Percentiles rank a stretch among this genome's conserved stretches.
Evolutionary conservation across 2,797 vertebrate genomes (phyloP).

Genomic region (Carcharodon carcharias): DNA sequence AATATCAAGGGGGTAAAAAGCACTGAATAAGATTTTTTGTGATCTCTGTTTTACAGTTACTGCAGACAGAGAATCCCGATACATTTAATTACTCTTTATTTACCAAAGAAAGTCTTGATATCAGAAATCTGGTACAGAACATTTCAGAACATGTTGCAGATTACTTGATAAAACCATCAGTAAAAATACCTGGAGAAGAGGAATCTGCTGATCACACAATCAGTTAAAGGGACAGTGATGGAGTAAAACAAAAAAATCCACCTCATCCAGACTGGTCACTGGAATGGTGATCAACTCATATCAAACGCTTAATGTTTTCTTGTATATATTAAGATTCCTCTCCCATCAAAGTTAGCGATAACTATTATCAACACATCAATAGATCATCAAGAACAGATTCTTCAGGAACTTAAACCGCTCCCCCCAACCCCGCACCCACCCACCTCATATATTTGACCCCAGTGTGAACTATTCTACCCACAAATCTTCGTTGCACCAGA

Average conservation of each 20-base stretch:
- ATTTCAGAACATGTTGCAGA: not conserved
- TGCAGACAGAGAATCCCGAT: not conserved
- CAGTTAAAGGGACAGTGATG: not conserved
- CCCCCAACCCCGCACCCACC: not conserved
- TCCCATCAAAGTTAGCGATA: not conserved
- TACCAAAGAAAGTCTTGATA: not conserved
- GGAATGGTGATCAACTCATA: not conserved
- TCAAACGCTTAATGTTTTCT: not conserved
- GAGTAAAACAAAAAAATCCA: not conserved
- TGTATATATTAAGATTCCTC: not conserved
- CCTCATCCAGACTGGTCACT: not conserved
- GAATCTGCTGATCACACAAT: not conserved
- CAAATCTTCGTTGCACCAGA: not conserved
- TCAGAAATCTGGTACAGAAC: not conserved
- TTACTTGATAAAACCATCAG: not conserved
- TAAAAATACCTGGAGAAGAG: not conserved
- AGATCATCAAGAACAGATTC: not conserved
- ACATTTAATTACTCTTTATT: conserved; percentile 8
- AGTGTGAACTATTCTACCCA: not conserved
- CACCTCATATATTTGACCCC: not conserved
- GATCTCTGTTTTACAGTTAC: not conserved
- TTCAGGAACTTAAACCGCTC: not conserved
- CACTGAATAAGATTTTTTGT: not conserved
- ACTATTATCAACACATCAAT: not conserved
- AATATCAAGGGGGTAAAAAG: not conserved